These are phyloP conservation scores for Dicyrtomina minuta DNA, from an alignment of 2,888 invertebrate genomes.

Conservation along the genomic window DNA sequence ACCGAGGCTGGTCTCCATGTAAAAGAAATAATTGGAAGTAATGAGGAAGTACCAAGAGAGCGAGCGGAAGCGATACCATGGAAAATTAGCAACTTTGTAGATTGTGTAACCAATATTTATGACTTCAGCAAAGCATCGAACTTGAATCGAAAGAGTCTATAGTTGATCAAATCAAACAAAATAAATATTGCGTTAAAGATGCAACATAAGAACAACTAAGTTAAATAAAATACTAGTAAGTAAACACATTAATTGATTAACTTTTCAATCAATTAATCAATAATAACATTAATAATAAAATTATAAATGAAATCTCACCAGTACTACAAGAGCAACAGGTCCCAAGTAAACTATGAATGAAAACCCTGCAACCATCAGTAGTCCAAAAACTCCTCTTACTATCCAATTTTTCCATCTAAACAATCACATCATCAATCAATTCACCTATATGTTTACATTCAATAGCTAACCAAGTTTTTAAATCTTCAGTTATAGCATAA, in stretches of 20 bases:
- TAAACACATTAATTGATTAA: too few relatives aligned
- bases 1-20: slow-evolving; percentile 86
- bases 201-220: too few relatives aligned
- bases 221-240: too few relatives aligned
- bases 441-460: too few relatives aligned
- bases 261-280: too few relatives aligned
- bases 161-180: too few relatives aligned
- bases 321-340: slow-evolving; percentile 91
- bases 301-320: too few relatives aligned
- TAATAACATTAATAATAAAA: too few relatives aligned
- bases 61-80: slow-evolving; percentile 98
- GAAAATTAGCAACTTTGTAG: slow-evolving; percentile 95
- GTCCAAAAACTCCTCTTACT: slow-evolving; percentile 93
- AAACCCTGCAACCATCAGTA: slow-evolving; percentile 94
- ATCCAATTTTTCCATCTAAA: slow-evolving; percentile 95
- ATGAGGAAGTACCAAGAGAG: slow-evolving; percentile 99
- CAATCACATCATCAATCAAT: too few relatives aligned
- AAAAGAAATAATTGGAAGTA: slow-evolving; percentile 99
- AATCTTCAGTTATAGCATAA: too few relatives aligned
- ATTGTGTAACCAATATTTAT: slow-evolving; percentile 99
- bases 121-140: slow-evolving; percentile 99
- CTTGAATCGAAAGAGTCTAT: slow-evolving; percentile 95
- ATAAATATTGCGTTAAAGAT: too few relatives aligned
- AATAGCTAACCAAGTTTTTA: too few relatives aligned
- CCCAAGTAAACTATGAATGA: slow-evolving; percentile 91